Percentiles rank a stretch among this genome's conserved stretches.
Evolutionary conservation across 2,888 invertebrate species (phyloP).

Genomic region (Paralinhomoeus sp.): DNA sequence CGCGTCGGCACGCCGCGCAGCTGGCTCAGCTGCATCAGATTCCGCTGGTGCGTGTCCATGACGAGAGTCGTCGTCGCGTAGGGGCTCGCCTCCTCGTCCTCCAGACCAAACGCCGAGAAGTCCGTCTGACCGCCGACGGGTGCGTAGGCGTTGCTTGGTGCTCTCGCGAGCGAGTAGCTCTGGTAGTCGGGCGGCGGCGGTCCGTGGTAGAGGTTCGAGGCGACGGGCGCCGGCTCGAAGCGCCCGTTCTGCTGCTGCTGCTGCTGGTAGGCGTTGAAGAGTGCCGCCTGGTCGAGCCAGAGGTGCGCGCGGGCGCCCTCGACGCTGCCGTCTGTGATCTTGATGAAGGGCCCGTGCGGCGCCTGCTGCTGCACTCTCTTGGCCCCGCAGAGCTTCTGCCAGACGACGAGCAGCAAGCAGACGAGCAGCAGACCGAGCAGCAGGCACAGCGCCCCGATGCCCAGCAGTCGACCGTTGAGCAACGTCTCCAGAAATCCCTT

Average conservation of each 20-base stretch:
- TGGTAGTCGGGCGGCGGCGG: constrained; percentile 6
- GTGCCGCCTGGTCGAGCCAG: constrained; percentile 8
- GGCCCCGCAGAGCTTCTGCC: no score
- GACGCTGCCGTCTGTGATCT: constrained; percentile 21
- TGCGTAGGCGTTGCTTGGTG: no score
- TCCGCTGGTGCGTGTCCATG: constrained; percentile 12
- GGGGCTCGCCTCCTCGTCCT: constrained; percentile 20
- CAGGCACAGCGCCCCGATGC: no score
- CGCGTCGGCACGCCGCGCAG: no score
- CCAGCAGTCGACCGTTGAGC: no score
- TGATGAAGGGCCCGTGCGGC: constrained; percentile 15
- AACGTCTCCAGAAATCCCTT: no score
- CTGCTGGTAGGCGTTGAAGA: constrained; percentile 5
- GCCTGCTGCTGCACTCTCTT: no score
- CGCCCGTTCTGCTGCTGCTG: neutral
- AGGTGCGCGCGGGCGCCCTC: constrained; percentile 9
- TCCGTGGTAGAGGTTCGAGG: constrained; percentile 16
- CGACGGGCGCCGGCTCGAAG: constrained; percentile 1
- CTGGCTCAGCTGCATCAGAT: no score
- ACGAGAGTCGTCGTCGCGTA: constrained; percentile 23
- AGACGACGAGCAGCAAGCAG: no score
- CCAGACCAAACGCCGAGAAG: no score
- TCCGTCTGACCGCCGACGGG: no score
- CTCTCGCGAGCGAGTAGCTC: neutral
- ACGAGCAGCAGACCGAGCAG: no score